These are phyloP conservation scores for Mesitornis unicolor DNA, from an alignment of 2,113 vertebrate genomes.

Conservation along the genomic window DNA sequence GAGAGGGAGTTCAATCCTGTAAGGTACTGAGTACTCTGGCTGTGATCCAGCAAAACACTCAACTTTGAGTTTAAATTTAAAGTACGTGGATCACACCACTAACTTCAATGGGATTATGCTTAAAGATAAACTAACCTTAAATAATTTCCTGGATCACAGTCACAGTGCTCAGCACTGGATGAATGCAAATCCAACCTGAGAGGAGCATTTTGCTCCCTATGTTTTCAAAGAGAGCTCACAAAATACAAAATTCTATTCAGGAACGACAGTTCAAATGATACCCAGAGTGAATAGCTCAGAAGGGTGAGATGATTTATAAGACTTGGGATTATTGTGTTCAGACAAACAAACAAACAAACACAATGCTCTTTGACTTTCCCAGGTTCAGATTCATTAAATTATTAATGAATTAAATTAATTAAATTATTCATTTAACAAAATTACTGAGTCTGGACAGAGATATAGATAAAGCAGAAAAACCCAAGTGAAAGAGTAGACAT, in stretches of 20 bases:
- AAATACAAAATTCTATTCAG: neutral
- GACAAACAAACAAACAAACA: neutral
- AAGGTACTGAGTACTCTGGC: neutral
- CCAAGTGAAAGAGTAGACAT: neutral
- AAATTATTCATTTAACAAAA: neutral
- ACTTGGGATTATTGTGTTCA: neutral
- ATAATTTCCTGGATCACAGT: slow-evolving; percentile 29
- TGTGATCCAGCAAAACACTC: slow-evolving; percentile 33
- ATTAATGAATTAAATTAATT: no score
- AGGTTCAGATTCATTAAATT: neutral
- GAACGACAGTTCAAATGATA: neutral
- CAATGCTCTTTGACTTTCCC: neutral
- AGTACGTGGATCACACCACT: neutral
- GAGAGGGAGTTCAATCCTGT: neutral
- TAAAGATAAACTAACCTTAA: slow-evolving; percentile 41
- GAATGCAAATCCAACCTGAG: neutral
- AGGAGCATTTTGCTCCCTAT: neutral
- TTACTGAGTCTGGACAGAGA: neutral
- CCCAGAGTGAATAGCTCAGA: neutral
- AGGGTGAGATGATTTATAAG: neutral
- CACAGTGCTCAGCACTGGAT: neutral
- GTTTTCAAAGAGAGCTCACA: neutral
- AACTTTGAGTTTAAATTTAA: neutral
- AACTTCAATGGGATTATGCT: slow-evolving; percentile 11
- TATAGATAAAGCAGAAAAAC: neutral